Evolutionary conservation across 2,113 vertebrate genomes (phyloP).

Genomic region (Benitochromis conjunctus): DNA sequence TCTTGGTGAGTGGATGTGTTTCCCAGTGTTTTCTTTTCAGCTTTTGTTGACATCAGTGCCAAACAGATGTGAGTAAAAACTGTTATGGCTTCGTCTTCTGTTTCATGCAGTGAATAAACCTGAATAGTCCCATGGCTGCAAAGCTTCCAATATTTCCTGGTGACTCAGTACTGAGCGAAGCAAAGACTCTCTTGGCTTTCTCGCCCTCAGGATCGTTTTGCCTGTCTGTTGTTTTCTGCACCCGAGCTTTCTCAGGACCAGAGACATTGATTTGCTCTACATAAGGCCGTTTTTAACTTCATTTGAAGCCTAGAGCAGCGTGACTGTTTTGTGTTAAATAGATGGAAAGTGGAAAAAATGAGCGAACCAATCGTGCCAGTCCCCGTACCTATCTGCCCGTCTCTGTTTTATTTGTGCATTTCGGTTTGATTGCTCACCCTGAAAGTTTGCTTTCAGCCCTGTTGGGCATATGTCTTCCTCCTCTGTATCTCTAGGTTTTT

Average conservation of each 20-base stretch:
- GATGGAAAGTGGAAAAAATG: not conserved
- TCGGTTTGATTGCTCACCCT: not conserved
- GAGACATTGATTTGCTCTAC: conserved; percentile 12
- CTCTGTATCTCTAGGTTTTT: conserved; percentile 1
- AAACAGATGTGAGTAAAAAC: not conserved
- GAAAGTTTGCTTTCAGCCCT: conserved; percentile 1
- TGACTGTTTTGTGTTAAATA: not conserved
- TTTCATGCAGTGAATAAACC: not conserved
- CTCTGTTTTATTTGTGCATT: not conserved
- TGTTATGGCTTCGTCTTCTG: not conserved
- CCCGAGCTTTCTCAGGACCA: not conserved
- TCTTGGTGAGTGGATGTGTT: not conserved
- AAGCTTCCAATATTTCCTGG: not conserved
- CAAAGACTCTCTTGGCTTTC: not conserved
- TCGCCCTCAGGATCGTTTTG: not conserved
- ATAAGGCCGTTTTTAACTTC: not conserved
- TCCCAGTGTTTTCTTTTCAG: not conserved
- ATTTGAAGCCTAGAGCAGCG: not conserved
- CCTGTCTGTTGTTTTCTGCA: conserved; percentile 1
- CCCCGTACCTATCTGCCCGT: not conserved
- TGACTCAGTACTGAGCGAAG: conserved; percentile 12
- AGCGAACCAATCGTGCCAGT: not conserved
- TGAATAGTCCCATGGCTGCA: not conserved
- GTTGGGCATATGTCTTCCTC: conserved; percentile 7
- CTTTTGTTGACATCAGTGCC: not conserved